Percentiles rank a stretch among this genome's conserved stretches.
These are phyloP conservation scores for Neopipo cinnamomea DNA, from an alignment of 2,113 vertebrate species.

Conservation along the genomic window DNA sequence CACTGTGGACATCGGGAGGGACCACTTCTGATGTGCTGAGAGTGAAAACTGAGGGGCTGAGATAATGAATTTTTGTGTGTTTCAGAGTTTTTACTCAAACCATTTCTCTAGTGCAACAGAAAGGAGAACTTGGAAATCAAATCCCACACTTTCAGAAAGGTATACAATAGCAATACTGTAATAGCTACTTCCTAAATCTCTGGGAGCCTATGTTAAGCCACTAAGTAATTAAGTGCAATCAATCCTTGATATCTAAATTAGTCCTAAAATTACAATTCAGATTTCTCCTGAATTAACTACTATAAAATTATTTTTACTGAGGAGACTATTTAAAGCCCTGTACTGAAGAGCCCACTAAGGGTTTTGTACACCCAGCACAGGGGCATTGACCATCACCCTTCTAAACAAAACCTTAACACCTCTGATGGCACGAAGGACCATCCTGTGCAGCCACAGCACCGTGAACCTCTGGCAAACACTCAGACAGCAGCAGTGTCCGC, in stretches of 20 bases:
- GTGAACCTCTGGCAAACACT: background rate
- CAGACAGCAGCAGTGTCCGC: background rate
- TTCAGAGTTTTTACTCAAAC: background rate
- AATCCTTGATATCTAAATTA: constrained; percentile 44
- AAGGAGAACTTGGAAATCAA: background rate
- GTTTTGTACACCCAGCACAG: background rate
- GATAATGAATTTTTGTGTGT: background rate
- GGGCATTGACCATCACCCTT: background rate
- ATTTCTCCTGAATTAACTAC: constrained; percentile 10
- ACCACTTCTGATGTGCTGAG: background rate
- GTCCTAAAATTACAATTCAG: background rate
- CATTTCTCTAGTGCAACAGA: background rate
- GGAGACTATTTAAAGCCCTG: background rate
- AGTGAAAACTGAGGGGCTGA: background rate
- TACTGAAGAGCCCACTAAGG: background rate
- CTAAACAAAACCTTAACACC: background rate
- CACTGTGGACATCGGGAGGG: background rate
- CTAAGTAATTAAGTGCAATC: background rate
- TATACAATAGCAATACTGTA: background rate
- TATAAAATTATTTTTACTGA: background rate
- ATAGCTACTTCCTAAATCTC: background rate
- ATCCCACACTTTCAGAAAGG: background rate
- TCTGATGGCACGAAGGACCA: background rate
- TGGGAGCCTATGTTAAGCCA: background rate
- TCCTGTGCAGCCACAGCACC: background rate